Conservation (phyloP, 2,113 vertebrate genomes). For the Puffinus mauretanicus region DNA sequence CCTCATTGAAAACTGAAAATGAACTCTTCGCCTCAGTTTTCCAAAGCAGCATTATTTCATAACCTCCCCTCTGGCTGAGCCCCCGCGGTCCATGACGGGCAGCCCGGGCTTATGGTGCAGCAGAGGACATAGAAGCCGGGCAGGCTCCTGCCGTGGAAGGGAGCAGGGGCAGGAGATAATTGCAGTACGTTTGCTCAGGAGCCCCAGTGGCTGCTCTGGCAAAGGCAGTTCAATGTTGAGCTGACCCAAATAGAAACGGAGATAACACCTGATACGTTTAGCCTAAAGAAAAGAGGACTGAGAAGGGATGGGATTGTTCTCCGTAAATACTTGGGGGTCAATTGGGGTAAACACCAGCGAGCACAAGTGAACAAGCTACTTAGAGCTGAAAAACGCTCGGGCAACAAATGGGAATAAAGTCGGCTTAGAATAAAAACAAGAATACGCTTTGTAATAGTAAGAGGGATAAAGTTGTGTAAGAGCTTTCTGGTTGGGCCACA, state of each 20-base stretch:
- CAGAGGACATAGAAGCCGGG: not conserved
- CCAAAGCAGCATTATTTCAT: not conserved
- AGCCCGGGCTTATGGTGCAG: not conserved
- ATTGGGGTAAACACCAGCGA: not conserved
- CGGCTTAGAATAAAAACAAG: conserved; percentile 2
- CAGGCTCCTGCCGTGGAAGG: not conserved
- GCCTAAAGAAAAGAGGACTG: not conserved
- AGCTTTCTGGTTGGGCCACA: not conserved
- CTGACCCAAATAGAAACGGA: not conserved
- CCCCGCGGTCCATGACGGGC: not conserved
- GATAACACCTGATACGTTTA: not conserved
- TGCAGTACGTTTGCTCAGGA: not conserved
- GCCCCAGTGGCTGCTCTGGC: not conserved
- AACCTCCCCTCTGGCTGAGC: not conserved
- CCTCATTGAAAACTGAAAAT: not conserved
- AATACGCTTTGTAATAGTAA: not conserved
- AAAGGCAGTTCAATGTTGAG: not conserved
- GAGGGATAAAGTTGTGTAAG: not conserved
- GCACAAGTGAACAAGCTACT: not conserved
- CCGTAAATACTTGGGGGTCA: not conserved
- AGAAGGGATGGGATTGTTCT: not conserved
- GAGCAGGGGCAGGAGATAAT: not conserved
- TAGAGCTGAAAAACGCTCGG: not conserved
- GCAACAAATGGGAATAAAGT: not conserved
- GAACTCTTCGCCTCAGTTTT: not conserved